Percentiles rank a stretch among this genome's conserved stretches.
These are phyloP conservation scores for Bradypodion ventrale DNA, from an alignment of 2,797 vertebrate genomes.

Conservation along the genomic window DNA sequence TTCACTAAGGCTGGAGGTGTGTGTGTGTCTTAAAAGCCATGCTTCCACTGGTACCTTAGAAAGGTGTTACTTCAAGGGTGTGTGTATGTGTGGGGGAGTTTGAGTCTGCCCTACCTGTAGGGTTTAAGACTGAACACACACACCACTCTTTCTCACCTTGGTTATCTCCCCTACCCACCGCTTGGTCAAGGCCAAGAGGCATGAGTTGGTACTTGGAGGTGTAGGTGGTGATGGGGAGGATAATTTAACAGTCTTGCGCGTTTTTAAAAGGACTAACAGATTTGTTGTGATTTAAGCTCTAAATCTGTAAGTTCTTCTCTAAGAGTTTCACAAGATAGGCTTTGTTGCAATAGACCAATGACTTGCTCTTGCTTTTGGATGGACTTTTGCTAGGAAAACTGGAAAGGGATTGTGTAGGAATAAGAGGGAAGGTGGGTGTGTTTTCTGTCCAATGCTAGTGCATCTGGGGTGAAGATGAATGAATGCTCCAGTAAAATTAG, in stretches of 20 bases:
- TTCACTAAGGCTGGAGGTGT: no score
- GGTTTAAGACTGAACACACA: no score
- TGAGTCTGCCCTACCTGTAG: neutral
- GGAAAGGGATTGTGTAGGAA: neutral
- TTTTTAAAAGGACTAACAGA: neutral
- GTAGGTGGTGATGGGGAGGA: neutral
- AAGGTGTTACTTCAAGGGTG: neutral
- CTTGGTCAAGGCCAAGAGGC: neutral
- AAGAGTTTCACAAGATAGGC: neutral
- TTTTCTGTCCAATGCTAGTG: neutral
- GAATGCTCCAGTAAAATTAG: neutral
- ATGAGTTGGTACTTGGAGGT: conserved; percentile 3
- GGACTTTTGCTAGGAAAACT: neutral
- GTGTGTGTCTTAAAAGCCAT: no score
- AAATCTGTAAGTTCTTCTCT: neutral
- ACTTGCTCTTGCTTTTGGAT: neutral
- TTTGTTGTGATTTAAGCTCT: neutral
- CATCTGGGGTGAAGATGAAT: neutral
- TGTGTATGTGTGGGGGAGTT: no score
- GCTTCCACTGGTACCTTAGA: neutral
- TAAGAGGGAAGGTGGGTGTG: neutral
- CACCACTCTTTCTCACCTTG: neutral
- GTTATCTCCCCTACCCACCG: no score
- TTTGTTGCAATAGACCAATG: neutral
- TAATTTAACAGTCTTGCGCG: neutral